A percentile compares a stretch with the other conserved stretches of the same genome.
Conservation (phyloP, 2,888 invertebrate species). For the Acleris holmiana region DNA sequence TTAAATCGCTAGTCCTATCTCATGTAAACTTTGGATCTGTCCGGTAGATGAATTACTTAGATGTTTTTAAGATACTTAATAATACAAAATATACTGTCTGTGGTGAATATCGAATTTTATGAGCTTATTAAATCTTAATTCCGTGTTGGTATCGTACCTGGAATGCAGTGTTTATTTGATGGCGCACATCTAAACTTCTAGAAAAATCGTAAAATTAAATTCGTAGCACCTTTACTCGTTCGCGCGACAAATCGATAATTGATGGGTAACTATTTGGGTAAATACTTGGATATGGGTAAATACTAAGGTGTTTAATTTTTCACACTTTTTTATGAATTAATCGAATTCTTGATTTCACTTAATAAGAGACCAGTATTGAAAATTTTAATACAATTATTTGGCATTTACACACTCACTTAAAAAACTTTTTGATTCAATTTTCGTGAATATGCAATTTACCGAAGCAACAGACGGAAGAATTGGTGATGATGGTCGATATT, state of each 20-base stretch:
- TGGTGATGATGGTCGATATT: too few species aligned
- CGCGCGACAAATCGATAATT: neutral
- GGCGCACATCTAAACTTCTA: conserved; percentile 59
- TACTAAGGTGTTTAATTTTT: too few species aligned
- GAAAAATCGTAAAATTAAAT: conserved; percentile 4
- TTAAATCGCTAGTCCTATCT: conserved; percentile 75
- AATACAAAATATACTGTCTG: conserved; percentile 76
- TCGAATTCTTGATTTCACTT: too few species aligned
- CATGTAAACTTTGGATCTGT: conserved; percentile 78
- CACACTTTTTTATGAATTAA: too few species aligned
- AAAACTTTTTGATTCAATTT: too few species aligned
- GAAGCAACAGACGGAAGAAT: too few species aligned
- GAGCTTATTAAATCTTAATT: conserved; percentile 82
- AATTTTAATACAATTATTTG: too few species aligned
- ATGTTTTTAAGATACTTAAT: conserved; percentile 73
- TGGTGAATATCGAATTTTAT: conserved; percentile 83
- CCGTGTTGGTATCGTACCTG: conserved; percentile 61
- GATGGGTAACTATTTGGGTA: too few species aligned
- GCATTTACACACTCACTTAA: too few species aligned
- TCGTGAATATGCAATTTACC: too few species aligned
- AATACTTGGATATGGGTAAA: too few species aligned
- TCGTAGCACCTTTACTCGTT: conserved; percentile 5
- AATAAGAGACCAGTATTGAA: too few species aligned
- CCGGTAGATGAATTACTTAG: conserved; percentile 64
- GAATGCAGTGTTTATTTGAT: conserved; percentile 59